Base-by-base conservation (phyloP, 1,140 invertebrate genomes). In the Charaxes varanes region DNA sequence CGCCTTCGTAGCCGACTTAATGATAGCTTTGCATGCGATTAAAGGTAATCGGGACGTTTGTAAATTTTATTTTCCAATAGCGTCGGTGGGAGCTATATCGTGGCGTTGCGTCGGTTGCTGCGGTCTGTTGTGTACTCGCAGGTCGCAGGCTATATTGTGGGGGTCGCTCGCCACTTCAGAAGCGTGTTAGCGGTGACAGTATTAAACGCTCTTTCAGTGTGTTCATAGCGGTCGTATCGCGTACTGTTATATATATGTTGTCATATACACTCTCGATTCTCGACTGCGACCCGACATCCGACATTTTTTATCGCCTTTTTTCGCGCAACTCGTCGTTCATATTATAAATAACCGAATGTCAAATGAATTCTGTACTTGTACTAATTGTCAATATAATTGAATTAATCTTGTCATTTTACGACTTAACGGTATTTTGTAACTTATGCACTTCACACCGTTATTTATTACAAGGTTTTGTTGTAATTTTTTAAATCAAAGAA, bases 21-120 rank as follows among this genome's bases (percentile, higher is more conserved):
- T 77, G 73, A 78, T 79, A 77, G 69, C 73, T 77, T 80, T 76
- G 73, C 71, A 82, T 82, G 73, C 74, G 62, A 79, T 76, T 79
- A 72, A 78, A 79, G 73, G 68, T 77, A 68, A 78, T 64, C 65
- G 61, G 59, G 62, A 72, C 62, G 64, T 69, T 78, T 76, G 67
- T 78, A 66, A 68, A 71, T 71, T 72, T 70, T 73, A 58, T 62
- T 72, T 62, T 62, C 41, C 27, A 38, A 48, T 43, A 43, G 43
- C 40, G 23, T 34, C 18, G 8, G 35, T 43, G 32, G 26, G 45
- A 34, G 55, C 43, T 54, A 53, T 51, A 57, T 44, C 38, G 42
- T 53, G 36, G 41, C 53, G 42, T 53, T 34, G 41, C 53, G 41
- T 66, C 45, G 33, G 44, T 54, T 41, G 45, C 49, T 59, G 61